Percentiles rank a stretch among this genome's conserved stretches.
phyloP scores from a whole-genome alignment of 2,113 vertebrate genomes.

The Thryonomys swinderianus region DNA sequence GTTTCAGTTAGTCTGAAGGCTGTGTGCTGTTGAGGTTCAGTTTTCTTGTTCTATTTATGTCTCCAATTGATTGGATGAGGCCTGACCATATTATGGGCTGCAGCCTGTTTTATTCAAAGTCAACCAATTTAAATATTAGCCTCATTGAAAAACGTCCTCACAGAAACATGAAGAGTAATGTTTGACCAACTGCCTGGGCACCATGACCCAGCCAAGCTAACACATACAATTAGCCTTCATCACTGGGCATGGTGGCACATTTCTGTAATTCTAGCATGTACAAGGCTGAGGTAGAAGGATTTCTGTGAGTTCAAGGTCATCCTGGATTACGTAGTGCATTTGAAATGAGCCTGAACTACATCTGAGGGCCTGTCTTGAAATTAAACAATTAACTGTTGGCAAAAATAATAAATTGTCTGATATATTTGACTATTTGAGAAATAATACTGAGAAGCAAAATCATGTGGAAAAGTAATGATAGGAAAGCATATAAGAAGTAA shows the following conservation, averaged over 20 bases:
- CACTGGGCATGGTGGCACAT: neutral
- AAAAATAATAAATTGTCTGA: neutral
- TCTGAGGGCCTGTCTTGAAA: neutral
- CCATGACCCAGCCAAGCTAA: neutral
- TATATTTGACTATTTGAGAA: constrained; percentile 34
- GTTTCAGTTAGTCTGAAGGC: neutral
- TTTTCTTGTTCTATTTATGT: constrained; percentile 13
- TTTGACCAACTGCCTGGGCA: neutral
- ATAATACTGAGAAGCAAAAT: constrained; percentile 13
- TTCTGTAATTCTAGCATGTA: neutral
- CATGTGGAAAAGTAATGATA: constrained; percentile 21
- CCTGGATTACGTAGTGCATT: neutral
- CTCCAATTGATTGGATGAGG: neutral
- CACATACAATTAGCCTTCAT: neutral
- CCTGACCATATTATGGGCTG: neutral
- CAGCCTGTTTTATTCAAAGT: neutral
- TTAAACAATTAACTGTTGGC: neutral
- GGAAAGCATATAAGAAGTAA: neutral
- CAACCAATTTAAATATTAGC: neutral
- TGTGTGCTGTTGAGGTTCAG: neutral
- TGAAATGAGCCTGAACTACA: neutral
- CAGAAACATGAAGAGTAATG: neutral
- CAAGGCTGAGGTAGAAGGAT: neutral
- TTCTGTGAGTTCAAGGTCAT: neutral
- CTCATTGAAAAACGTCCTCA: neutral